Percentiles rank a stretch among this genome's conserved stretches.
phyloP scores from a whole-genome alignment of 2,113 vertebrate species.

The Pelusios castaneus region DNA sequence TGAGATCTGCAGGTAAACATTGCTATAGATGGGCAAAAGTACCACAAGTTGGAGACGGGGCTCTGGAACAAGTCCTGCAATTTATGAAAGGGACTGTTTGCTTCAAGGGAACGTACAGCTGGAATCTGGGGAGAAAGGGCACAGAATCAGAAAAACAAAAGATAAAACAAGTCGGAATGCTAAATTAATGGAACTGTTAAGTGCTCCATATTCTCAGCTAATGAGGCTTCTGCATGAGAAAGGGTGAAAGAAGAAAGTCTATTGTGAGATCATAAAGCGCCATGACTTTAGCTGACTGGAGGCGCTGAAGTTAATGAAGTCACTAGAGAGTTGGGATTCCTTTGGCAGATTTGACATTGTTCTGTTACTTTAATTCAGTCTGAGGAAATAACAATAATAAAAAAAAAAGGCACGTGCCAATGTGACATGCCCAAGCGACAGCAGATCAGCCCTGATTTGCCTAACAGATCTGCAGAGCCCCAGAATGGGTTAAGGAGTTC shows the following conservation, averaged over 20 bases:
- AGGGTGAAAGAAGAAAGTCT: conserved; percentile 8
- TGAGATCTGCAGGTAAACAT: neutral
- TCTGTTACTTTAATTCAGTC: conserved; percentile 32
- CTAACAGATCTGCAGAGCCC: rapidly evolving
- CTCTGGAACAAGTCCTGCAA: neutral
- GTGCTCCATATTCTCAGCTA: conserved; percentile 46
- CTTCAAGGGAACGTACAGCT: rapidly evolving
- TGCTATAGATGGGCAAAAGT: neutral
- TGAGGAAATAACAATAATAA: neutral
- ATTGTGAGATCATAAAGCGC: neutral
- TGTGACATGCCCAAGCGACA: rapidly evolving
- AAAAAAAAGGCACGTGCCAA: neutral
- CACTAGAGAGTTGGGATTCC: conserved; percentile 71
- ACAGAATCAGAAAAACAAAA: neutral
- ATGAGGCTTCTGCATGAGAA: conserved; percentile 49
- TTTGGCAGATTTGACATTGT: conserved; percentile 17
- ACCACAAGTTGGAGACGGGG: neutral
- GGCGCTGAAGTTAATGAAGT: conserved; percentile 73
- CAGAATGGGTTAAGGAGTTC: neutral
- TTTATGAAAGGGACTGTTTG: neutral
- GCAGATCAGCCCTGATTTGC: rapidly evolving
- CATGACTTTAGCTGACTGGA: conserved; percentile 25
- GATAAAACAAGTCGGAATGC: neutral
- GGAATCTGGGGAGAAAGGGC: neutral
- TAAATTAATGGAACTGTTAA: conserved; percentile 39